Percentiles rank a stretch among this genome's conserved stretches.
Conservation (phyloP, 1,140 invertebrate species). For the Drosophila sproati region DNA sequence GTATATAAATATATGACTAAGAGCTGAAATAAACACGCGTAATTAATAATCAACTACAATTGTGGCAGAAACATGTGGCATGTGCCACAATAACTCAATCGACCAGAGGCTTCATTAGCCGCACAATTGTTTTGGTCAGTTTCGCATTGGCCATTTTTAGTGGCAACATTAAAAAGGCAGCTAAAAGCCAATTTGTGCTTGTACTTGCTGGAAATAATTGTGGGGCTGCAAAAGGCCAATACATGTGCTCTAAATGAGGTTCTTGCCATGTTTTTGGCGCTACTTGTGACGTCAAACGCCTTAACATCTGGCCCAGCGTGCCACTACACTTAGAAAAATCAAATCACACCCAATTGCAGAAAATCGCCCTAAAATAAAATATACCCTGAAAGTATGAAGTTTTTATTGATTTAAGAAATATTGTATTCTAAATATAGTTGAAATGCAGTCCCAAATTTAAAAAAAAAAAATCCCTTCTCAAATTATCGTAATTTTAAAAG, state of each 20-base stretch:
- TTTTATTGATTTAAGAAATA: too few species aligned
- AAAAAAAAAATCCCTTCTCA: too few species aligned
- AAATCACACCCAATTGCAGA: too few species aligned
- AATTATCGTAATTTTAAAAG: too few species aligned
- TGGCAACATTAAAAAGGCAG: slow-evolving; percentile 64
- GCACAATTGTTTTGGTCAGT: slow-evolving; percentile 43
- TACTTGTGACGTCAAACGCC: slow-evolving; percentile 64
- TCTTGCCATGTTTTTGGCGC: slow-evolving; percentile 33
- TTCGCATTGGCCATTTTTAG: slow-evolving; percentile 68
- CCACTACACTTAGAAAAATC: too few species aligned
- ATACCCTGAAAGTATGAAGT: too few species aligned
- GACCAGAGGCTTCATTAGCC: slow-evolving; percentile 65
- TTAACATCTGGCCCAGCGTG: slow-evolving; percentile 62
- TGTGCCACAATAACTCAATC: slow-evolving; percentile 72
- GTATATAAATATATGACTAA: background rate
- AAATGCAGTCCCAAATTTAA: too few species aligned
- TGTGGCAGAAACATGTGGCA: slow-evolving; percentile 58
- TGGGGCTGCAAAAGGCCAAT: background rate
- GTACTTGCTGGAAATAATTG: slow-evolving; percentile 22
- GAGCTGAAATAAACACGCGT: slow-evolving; percentile 18
- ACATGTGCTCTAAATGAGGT: slow-evolving; percentile 47
- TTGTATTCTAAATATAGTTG: too few species aligned
- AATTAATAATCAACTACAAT: slow-evolving; percentile 52
- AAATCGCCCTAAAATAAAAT: too few species aligned
- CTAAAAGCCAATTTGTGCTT: slow-evolving; percentile 38